Percentiles rank a stretch among this genome's conserved stretches.
Conservation (phyloP, 1,140 invertebrate species). For the Drosophila sturtevanti region DNA sequence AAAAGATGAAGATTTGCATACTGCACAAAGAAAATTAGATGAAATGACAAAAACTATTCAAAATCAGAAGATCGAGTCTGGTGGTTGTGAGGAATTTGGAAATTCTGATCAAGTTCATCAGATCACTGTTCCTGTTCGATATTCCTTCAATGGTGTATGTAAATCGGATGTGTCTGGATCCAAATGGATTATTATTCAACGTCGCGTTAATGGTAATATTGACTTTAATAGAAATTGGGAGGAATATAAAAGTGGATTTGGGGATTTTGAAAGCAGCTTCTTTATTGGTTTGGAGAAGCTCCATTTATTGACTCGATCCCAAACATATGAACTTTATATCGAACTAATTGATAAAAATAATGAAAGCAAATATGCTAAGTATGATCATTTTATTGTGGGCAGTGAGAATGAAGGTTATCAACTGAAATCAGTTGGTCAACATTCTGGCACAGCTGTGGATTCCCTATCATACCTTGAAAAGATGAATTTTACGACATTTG, state of each 20-base stretch:
- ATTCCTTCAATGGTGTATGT: background rate
- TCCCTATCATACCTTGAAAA: background rate
- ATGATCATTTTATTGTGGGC: slow-evolving; percentile 25
- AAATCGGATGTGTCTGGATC: background rate
- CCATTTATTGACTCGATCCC: slow-evolving; percentile 6
- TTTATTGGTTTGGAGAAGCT: slow-evolving; percentile 34
- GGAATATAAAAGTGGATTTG: background rate
- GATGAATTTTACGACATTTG: background rate
- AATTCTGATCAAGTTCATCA: background rate
- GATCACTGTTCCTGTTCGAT: background rate
- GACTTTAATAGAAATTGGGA: background rate
- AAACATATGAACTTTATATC: slow-evolving; percentile 31
- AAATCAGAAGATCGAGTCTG: background rate
- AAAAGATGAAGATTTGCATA: background rate
- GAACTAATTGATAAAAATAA: slow-evolving; percentile 21
- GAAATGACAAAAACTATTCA: background rate
- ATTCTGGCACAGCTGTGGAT: slow-evolving; percentile 28
- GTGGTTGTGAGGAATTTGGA: too few relatives aligned
- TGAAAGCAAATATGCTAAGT: slow-evolving; percentile 12
- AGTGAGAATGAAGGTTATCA: slow-evolving; percentile 15
- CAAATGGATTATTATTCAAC: background rate
- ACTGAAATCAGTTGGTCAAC: slow-evolving; percentile 26
- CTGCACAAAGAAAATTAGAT: background rate
- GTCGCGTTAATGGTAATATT: background rate
- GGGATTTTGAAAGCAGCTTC: slow-evolving; percentile 10